These are phyloP conservation scores for Leptinotarsa lineolata DNA, from an alignment of 1,140 invertebrate species.

Conservation along the genomic window DNA sequence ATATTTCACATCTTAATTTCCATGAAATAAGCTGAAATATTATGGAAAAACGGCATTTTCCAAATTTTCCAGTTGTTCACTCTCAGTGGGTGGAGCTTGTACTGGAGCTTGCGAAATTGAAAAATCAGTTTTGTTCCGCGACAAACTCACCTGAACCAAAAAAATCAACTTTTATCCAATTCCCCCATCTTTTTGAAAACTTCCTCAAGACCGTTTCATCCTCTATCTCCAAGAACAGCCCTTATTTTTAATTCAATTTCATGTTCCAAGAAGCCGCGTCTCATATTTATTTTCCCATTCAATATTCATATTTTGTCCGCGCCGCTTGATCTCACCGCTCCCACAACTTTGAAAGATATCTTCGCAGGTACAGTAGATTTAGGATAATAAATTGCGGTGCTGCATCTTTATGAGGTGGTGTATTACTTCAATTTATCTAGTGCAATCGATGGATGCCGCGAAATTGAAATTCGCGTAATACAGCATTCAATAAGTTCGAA, in stretches of 20 bases:
- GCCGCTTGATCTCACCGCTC: neutral
- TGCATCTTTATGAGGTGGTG: constrained; percentile 18
- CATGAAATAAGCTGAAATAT: too few species aligned
- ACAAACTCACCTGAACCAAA: too few species aligned
- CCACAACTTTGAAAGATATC: constrained; percentile 12
- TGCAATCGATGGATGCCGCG: neutral
- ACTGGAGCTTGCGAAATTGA: too few species aligned
- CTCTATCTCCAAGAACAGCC: neutral
- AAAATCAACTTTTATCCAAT: too few species aligned
- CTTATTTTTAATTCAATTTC: neutral
- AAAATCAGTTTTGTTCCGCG: too few species aligned
- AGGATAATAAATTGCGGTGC: constrained; percentile 15
- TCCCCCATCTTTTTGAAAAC: too few species aligned
- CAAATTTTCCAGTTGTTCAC: too few species aligned
- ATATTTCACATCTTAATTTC: too few species aligned
- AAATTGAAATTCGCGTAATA: neutral
- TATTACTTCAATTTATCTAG: constrained; percentile 11
- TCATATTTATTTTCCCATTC: neutral
- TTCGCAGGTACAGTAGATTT: constrained; percentile 7
- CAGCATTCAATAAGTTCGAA: neutral
- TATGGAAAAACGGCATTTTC: too few species aligned
- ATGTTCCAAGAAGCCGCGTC: neutral
- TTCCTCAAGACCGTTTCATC: too few species aligned
- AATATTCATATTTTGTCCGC: neutral
- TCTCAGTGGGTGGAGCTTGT: too few species aligned